Conservation (phyloP, 37 sponge, comb jelly and placozoan species). For the Haliclona indistincta region DNA sequence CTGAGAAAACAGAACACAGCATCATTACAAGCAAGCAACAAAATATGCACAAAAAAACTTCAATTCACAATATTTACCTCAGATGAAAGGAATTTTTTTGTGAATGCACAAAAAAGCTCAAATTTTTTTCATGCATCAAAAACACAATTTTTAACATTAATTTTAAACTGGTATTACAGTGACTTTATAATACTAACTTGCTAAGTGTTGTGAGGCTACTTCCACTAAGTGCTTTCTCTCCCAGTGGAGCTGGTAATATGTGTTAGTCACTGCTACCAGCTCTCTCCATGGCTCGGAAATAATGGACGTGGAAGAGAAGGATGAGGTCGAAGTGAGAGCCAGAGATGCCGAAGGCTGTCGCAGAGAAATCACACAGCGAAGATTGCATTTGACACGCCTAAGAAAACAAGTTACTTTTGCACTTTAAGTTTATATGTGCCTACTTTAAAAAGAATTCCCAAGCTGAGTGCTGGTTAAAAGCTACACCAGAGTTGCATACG, state of each 20-base stretch:
- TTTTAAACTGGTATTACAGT: neutral
- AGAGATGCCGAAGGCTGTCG: constrained; percentile 3
- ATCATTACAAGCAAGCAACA: neutral
- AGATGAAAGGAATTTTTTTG: neutral
- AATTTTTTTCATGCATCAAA: no score
- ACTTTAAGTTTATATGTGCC: neutral
- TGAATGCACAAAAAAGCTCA: neutral
- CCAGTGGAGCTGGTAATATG: constrained; percentile 69
- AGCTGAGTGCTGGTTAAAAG: constrained; percentile 47
- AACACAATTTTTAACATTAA: neutral
- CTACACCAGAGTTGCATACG: constrained; percentile 65
- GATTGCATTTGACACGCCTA: constrained; percentile 40
- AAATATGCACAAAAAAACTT: neutral
- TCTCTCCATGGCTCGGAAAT: constrained; percentile 22
- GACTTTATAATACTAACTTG: constrained; percentile 18
- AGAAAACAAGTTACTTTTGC: neutral
- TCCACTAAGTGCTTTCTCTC: constrained; percentile 58
- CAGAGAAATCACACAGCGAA: constrained; percentile 47
- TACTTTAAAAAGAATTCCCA: constrained; percentile 87
- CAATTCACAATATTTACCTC: neutral
- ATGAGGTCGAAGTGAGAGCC: no score
- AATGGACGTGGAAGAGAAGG: no score
- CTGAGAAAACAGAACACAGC: neutral
- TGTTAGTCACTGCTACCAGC: constrained; percentile 7
- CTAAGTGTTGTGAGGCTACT: constrained; percentile 74